Evolutionary conservation across 2,113 vertebrate genomes (phyloP), one percentile per base, ranked within the genome.

Genomic region (Willisornis vidua): DNA sequence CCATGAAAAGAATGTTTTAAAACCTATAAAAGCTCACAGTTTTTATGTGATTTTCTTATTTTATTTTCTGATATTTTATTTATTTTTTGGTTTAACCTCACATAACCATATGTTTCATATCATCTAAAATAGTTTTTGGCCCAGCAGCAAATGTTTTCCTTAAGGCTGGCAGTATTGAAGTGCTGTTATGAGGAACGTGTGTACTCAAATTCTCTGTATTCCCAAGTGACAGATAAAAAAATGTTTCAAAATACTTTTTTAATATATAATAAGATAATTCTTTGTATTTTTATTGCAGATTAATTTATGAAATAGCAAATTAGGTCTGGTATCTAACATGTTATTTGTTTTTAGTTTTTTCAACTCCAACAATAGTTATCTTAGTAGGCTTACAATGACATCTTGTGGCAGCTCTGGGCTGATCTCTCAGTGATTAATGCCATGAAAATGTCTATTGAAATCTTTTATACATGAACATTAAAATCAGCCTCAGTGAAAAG

Each of bases 321-420:
- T 22, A 19, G 1, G 6, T 46, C 3, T 45, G 9, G 5, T 31
- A 72, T 70, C 51, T 93, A 45, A 61, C 80, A 25, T 35, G 14
- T 19, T 25, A 9, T 23, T 37, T 62, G 7, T 23, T 73, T 67
- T 11, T 61, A 35, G 33, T 80, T 78, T 78, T 90, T 59, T 12
- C 20, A 59, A 10, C 25, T 20, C 1, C 10, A 35, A 23, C 5
- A 17, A 6, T 18, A 4, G 1, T 25, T 51, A 26, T 73, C 35
- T 49, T 70, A 19, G 49, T 37, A 91, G 83, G n/a, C 6, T 29
- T 71, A 94, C 33, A 51, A 59, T 86, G 97, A 96, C 97, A 97
- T 73, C 97, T 97, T 92, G 96, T 98, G 98, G 97, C 31, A 85
- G 33, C 16, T 66, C 35, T 79, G 22, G 37, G 35, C 14, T 55